Conservation (phyloP, 2,888 invertebrate species). For the Macrosoma leucophasiata region DNA sequence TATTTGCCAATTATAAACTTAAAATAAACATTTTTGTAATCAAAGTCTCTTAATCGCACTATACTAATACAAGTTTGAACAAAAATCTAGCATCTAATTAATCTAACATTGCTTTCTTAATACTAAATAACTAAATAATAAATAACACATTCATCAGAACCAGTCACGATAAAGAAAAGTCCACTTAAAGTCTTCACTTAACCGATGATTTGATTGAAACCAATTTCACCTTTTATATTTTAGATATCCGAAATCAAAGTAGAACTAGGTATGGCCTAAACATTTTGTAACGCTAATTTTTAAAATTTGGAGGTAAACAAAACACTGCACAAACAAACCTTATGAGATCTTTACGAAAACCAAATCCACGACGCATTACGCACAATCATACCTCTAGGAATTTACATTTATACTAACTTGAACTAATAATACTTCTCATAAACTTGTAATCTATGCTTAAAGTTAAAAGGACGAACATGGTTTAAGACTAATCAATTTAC, state of each 20-base stretch:
- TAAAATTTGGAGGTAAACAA: slow-evolving; percentile 74
- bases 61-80: no score
- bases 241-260: no score
- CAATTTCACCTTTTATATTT: no score
- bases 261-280: slow-evolving; percentile 41
- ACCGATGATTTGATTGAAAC: no score
- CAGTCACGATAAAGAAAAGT: no score
- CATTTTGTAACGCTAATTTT: slow-evolving; percentile 48
- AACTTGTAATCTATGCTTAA: slow-evolving; percentile 21
- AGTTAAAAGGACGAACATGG: not conserved
- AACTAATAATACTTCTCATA: slow-evolving; percentile 66
- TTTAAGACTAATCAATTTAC: slow-evolving; percentile 30
- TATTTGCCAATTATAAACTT: no score
- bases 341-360: slow-evolving; percentile 76
- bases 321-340: slow-evolving; percentile 75
- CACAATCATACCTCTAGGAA: slow-evolving; percentile 59
- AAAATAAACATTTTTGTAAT: slow-evolving; percentile 4
- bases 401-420: slow-evolving; percentile 41
- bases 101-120: slow-evolving; percentile 26
- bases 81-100: slow-evolving; percentile 14
- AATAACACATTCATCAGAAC: slow-evolving; percentile 61
- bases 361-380: slow-evolving; percentile 65
- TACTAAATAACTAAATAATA: slow-evolving; percentile 54
- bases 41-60: slow-evolving; percentile 11
- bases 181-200: no score